Evolutionary conservation across 2,888 invertebrate genomes (phyloP).

Genomic region (Dorcus parallelipipedus): DNA sequence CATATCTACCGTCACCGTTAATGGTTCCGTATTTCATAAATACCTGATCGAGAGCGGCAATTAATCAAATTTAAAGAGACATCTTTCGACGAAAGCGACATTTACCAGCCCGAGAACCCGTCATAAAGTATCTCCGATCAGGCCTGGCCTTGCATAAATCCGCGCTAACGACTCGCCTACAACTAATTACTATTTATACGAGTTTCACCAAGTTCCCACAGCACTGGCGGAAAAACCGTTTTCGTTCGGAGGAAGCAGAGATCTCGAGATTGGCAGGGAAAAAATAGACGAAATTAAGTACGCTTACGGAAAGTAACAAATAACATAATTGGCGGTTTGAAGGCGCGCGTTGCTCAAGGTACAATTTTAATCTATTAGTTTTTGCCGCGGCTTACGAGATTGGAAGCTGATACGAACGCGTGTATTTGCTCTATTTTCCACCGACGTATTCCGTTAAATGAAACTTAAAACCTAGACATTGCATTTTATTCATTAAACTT

Average conservation of each 20-base stretch:
- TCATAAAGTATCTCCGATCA: constrained; percentile 21
- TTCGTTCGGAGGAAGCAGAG: constrained; percentile 12
- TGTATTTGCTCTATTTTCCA: no score
- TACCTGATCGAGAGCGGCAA: constrained; percentile 13
- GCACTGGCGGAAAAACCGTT: constrained; percentile 10
- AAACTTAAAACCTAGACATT: no score
- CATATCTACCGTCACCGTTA: constrained; percentile 7
- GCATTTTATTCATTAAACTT: no score
- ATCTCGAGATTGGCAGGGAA: constrained; percentile 12
- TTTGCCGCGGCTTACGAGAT: no score
- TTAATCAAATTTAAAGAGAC: constrained; percentile 16
- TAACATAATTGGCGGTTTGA: constrained; percentile 10
- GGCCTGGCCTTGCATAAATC: constrained; percentile 23
- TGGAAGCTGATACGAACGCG: no score
- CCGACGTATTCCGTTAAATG: no score
- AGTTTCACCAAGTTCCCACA: constrained; percentile 19
- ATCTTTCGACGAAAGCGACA: constrained; percentile 3
- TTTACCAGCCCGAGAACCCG: constrained; percentile 4
- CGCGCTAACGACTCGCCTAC: constrained; percentile 23
- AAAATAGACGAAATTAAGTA: constrained; percentile 2
- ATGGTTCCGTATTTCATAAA: constrained; percentile 13
- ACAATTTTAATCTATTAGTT: no score
- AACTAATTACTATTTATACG: constrained; percentile 25
- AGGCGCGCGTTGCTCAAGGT: no score
- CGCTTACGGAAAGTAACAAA: constrained; percentile 8